phyloP scores from a whole-genome alignment of 2,888 invertebrate genomes.

The Tipula confusa region DNA sequence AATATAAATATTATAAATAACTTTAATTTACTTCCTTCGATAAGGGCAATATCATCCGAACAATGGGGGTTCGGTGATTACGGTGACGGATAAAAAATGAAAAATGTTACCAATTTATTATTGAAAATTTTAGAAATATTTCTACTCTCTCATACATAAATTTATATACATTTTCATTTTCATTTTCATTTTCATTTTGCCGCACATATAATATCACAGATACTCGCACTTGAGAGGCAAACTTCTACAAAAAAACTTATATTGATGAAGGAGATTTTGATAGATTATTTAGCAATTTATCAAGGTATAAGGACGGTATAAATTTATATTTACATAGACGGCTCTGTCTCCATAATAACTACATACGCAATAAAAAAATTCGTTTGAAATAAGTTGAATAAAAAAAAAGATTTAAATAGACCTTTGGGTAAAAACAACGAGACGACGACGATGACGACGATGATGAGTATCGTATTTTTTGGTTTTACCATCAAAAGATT shows the following conservation, averaged over 20 bases:
- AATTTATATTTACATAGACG: not conserved
- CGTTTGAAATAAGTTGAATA: not conserved
- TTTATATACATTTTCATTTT: too few relatives aligned
- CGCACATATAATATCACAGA: not conserved
- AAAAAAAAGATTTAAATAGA: not conserved
- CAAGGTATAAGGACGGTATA: not conserved
- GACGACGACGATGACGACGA: not conserved
- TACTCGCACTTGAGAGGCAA: too few relatives aligned
- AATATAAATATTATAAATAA: not conserved
- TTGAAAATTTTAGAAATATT: constrained; percentile 3
- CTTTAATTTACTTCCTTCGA: constrained; percentile 7
- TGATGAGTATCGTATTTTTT: not conserved
- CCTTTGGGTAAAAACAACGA: not conserved
- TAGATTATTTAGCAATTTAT: constrained; percentile 1
- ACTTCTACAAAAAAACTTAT: not conserved
- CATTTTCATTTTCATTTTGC: not conserved
- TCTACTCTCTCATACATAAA: not conserved
- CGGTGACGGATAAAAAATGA: not conserved
- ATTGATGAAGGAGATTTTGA: constrained; percentile 12
- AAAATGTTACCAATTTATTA: constrained; percentile 20
- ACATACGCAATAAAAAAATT: too few relatives aligned
- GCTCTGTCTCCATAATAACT: not conserved
- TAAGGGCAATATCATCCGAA: not conserved
- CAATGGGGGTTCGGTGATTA: not conserved
- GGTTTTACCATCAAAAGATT: not conserved